phyloP scores from a whole-genome alignment of 2,113 vertebrate genomes.

The Pseudopipra pipra region DNA sequence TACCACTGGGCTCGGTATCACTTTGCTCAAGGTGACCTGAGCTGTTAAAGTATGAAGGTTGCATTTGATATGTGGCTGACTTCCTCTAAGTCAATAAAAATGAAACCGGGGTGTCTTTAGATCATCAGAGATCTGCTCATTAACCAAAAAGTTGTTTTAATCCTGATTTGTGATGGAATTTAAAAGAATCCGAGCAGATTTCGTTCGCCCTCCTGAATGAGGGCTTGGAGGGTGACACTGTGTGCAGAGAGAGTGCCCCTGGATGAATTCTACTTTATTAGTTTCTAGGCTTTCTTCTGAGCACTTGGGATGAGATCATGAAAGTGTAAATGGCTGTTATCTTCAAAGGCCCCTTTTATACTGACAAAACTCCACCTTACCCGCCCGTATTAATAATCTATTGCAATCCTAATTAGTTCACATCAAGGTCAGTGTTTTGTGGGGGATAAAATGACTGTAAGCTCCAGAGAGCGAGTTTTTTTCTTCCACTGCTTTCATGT shows the following conservation, averaged over 20 bases:
- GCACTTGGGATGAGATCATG: constrained; percentile 67
- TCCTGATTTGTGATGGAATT: constrained; percentile 59
- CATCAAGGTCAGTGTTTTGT: constrained; percentile 63
- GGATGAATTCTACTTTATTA: constrained; percentile 68
- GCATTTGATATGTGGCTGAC: constrained; percentile 73
- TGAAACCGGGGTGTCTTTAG: constrained; percentile 67
- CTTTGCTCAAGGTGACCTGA: constrained; percentile 76
- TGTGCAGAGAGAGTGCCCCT: constrained; percentile 15
- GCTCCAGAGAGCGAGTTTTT: neutral
- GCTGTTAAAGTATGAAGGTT: constrained; percentile 68
- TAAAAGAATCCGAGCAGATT: constrained; percentile 65
- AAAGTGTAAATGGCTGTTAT: constrained; percentile 65
- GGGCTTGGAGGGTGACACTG: constrained; percentile 34
- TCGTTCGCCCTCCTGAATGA: constrained; percentile 45
- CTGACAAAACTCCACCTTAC: constrained; percentile 43
- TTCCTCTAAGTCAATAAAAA: constrained; percentile 66
- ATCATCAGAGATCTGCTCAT: constrained; percentile 73
- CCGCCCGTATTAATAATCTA: constrained; percentile 55
- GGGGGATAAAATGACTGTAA: constrained; percentile 17
- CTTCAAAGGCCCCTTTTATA: constrained; percentile 73
- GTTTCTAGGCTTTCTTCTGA: constrained; percentile 70
- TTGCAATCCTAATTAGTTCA: constrained; percentile 67
- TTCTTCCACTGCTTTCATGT: neutral
- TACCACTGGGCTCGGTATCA: constrained; percentile 38
- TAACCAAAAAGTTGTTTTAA: constrained; percentile 64